Evolutionary conservation across 2,888 invertebrate species (phyloP).

Genomic region (Thalpophila matura): DNA sequence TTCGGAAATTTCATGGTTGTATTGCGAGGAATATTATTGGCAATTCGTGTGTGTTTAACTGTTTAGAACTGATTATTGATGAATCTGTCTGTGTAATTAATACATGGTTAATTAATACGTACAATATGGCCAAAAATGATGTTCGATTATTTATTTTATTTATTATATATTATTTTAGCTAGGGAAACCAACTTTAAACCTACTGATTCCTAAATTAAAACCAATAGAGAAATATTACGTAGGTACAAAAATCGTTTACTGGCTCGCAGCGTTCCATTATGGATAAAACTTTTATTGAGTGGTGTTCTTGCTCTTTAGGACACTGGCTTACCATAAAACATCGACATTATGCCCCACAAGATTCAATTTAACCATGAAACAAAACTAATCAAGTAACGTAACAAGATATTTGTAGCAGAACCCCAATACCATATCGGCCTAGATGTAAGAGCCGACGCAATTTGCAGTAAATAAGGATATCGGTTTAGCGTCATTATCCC

Average conservation of each 20-base stretch:
- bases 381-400: conserved; percentile 68
- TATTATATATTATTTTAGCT: conserved; percentile 8
- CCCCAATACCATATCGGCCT: conserved; percentile 62
- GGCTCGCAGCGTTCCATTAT: background rate
- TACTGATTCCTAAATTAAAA: conserved; percentile 3
- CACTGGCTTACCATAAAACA: conserved; percentile 40
- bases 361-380: conserved; percentile 64
- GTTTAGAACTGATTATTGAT: conserved; percentile 32
- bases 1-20: conserved; percentile 60
- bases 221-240: background rate
- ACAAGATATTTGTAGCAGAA: conserved; percentile 65
- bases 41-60: conserved; percentile 30
- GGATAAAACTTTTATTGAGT: conserved; percentile 17
- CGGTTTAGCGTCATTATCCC: conserved; percentile 87
- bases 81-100: conserved; percentile 32
- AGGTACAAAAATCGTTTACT: background rate
- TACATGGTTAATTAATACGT: conserved; percentile 21
- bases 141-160: background rate
- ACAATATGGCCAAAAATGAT: conserved; percentile 3
- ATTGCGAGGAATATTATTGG: conserved; percentile 49
- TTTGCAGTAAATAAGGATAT: conserved; percentile 90
- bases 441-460: conserved; percentile 77
- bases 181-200: conserved; percentile 1
- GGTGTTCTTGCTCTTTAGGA: conserved; percentile 10
- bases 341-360: conserved; percentile 43